Evolutionary conservation across 2,113 vertebrate genomes (phyloP).

Genomic region (Cervus canadensis): DNA sequence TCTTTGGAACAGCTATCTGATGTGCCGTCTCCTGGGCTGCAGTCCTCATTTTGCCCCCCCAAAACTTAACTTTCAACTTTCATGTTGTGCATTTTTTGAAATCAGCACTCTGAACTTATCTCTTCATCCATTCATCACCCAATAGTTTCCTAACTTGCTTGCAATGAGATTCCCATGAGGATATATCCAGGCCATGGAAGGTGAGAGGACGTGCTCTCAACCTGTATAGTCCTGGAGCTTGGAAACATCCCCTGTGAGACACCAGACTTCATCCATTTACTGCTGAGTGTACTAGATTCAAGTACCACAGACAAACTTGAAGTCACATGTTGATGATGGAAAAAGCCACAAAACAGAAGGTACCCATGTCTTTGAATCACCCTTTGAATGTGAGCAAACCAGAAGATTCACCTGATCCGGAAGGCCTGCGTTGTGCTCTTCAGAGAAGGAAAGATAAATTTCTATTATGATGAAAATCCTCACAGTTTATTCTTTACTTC

Average conservation of each 20-base stretch:
- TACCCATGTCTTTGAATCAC: background rate
- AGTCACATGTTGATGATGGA: background rate
- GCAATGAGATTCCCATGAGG: background rate
- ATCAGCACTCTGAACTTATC: background rate
- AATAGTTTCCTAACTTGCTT: background rate
- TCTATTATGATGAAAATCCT: background rate
- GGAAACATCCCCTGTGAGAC: background rate
- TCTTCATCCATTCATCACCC: background rate
- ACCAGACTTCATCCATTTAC: background rate
- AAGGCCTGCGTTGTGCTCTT: background rate
- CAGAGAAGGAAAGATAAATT: background rate
- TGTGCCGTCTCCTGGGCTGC: background rate
- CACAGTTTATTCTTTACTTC: background rate
- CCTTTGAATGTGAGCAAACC: background rate
- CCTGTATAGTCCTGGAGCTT: rapidly evolving
- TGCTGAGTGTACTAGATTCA: rapidly evolving
- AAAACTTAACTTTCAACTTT: background rate
- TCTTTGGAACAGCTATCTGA: background rate
- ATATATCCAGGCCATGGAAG: background rate
- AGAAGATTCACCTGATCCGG: rapidly evolving
- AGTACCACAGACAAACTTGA: background rate
- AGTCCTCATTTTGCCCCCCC: background rate
- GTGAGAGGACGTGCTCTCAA: rapidly evolving
- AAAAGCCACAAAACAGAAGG: background rate
- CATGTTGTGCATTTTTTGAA: background rate